Base-by-base conservation (phyloP, 2,797 vertebrate genomes). In the Darevskia nairensis region DNA sequence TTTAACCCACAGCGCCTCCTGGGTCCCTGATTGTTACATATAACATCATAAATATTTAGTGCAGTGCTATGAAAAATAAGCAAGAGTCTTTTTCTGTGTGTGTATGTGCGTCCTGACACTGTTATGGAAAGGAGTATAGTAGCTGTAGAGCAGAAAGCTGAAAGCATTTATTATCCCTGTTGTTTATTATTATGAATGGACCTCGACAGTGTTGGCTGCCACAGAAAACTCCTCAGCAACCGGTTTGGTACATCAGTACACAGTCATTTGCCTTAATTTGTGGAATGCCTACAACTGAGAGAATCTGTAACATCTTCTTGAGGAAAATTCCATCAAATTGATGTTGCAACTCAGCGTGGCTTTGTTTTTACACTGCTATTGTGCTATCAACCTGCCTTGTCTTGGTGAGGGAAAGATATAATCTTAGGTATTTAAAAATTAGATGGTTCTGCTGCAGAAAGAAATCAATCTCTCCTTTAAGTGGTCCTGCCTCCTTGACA, bases 401-500 rank as follows among this genome's bases (percentile, higher is more conserved):
- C 68, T 77, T 2, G 0, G 0, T n/a, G n/a, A 8, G 6, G 17
- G 66, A 32, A 84, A 89, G 86, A 71, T 19, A 32, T 55, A 64
- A 82, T 84, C 8, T 41, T 72, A 17, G 0, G 0, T 77, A 72
- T 92, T 91, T 81, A 83, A 92, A 93, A 93, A 74, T 68, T 55
- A 25, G 64, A 46, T 1, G 19, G 0, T 89, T 13, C 77, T 75
- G 23, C 4, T 85, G 90, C 85, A 88, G 80, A 92, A 89, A 92
- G 59, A 90, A 91, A 89, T 92, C 44, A 90, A 1, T 93, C 77
- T 92, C 15, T 0, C 29, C 0, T 85, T 0, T 85, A 90, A 92
- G 71, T 91, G 80, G 61, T 89, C 92, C 91, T 85, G 6, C 29
- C 59, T 90, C 19, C 79, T 76, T 95, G 84, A 94, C 93, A 91